phyloP scores from a whole-genome alignment of 1,140 invertebrate genomes.

The Teleogryllus occipitalis region DNA sequence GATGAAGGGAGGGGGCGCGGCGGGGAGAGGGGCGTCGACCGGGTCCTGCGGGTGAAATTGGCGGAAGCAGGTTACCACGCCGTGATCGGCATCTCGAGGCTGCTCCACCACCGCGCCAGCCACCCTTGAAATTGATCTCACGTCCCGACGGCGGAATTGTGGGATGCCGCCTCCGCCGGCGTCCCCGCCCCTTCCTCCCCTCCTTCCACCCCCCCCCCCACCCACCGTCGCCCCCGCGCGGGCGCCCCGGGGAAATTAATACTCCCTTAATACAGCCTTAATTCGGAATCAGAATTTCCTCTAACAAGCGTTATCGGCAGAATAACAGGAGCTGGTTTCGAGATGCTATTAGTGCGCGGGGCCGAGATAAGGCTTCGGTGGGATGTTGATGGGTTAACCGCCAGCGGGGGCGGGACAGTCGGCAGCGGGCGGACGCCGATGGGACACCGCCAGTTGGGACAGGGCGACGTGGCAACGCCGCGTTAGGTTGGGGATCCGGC shows the following conservation, averaged over 20 bases:
- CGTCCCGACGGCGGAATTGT: neutral
- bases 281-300: constrained; percentile 4
- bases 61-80: neutral
- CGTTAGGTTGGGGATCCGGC: no score
- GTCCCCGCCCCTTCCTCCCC: no score
- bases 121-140: neutral
- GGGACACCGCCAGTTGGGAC: no score
- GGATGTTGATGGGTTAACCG: neutral
- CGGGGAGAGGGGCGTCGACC: no score
- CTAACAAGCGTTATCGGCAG: neutral
- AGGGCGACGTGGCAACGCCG: no score
- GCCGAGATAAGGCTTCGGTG: neutral
- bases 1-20: neutral
- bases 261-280: constrained; percentile 1
- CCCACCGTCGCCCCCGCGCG: neutral
- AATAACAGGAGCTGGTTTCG: neutral
- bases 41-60: neutral
- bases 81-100: neutral
- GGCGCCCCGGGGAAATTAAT: neutral
- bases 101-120: neutral
- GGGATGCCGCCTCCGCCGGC: no score
- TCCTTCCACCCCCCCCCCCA: neutral
- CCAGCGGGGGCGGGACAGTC: neutral
- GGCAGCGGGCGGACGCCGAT: no score
- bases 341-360: neutral